Evolutionary conservation across 2,888 invertebrate genomes (phyloP), one percentile per base, ranked within the genome.

Genomic region (Drosophila heteroneura): DNA sequence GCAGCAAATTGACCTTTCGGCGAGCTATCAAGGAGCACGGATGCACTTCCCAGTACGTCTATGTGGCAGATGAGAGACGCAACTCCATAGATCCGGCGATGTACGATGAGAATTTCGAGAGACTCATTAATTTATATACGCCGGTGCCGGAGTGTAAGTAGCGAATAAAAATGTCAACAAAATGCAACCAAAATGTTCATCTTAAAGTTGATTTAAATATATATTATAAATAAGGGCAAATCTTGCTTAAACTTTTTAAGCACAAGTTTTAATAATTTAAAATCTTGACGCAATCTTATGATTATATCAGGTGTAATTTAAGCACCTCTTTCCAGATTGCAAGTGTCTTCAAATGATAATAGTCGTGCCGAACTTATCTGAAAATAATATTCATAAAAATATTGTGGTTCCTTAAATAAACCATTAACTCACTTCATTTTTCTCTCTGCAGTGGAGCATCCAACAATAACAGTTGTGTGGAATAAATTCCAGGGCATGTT

Each of bases 41-140:
- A 1, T 93, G 93, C 61, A 61, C 61, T 1, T 87, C 91, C 4
- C 78, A 83, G 12, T 93, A 92, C 70, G 79, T 90, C 0, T 59
- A 61, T 0, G 89, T 93, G 2, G 79, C 77, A 32, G 91, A 92
- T 1, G 92, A 92, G 94, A 63, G 95, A 91, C 16, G 92, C 93
- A 91, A 84, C 70, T 69, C 94, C 0, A 72, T 83, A 2, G 94
- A 94, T 60, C 89, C 93, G 0, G 82, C 85, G 0, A 70, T 92
- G 14, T 95, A 96, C 66, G 95, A 96, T 87, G 88, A 85, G 0
- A 92, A 94, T 41, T 92, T 96, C 56, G 94, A 94, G 53, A 93
- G 93, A n/a, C 93, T 94, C 33, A 93, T 96, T 60, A 95, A 95
- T 10, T 92, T 97, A 70, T 94, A 94, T 19, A 94, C 94, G 0